Evolutionary conservation across 2,113 vertebrate species (phyloP).

Genomic region (Anhinga anhinga): DNA sequence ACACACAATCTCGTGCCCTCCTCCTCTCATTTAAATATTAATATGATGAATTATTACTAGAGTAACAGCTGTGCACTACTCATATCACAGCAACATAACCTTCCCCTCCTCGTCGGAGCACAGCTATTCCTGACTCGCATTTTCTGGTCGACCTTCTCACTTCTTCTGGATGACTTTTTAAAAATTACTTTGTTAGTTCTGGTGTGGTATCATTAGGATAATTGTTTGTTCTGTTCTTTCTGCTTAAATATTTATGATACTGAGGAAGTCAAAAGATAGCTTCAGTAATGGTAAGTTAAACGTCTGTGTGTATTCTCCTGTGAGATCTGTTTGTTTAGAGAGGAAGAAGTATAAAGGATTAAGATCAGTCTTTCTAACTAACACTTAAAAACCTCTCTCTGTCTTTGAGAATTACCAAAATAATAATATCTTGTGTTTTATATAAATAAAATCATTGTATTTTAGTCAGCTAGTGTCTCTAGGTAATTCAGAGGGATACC

Average conservation of each 20-base stretch:
- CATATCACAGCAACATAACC: slow-evolving; percentile 67
- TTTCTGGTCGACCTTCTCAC: slow-evolving; percentile 53
- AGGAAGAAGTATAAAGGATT: neutral
- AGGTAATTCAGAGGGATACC: neutral
- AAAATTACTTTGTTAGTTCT: slow-evolving; percentile 41
- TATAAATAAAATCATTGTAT: neutral
- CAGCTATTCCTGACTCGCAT: slow-evolving; percentile 62
- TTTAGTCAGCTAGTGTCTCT: neutral
- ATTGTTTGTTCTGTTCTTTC: slow-evolving; percentile 26
- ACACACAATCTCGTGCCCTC: neutral
- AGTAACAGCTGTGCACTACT: slow-evolving; percentile 68
- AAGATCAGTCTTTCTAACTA: neutral
- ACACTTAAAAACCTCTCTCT: neutral
- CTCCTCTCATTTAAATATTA: slow-evolving; percentile 72
- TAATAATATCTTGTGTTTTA: neutral
- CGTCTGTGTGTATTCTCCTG: neutral
- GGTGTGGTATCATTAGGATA: slow-evolving; percentile 19
- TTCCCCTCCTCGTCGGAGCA: slow-evolving; percentile 33
- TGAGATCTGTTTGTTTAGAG: neutral
- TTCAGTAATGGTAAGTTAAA: slow-evolving; percentile 64
- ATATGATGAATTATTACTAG: slow-evolving; percentile 66
- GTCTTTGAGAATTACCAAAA: neutral
- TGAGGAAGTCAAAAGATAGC: slow-evolving; percentile 56
- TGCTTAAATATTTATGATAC: slow-evolving; percentile 49
- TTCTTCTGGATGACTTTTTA: slow-evolving; percentile 38